Evolutionary conservation across 1,140 invertebrate species (phyloP), one percentile per base, ranked within the genome.

Genomic region (Drosophila athabasca): DNA sequence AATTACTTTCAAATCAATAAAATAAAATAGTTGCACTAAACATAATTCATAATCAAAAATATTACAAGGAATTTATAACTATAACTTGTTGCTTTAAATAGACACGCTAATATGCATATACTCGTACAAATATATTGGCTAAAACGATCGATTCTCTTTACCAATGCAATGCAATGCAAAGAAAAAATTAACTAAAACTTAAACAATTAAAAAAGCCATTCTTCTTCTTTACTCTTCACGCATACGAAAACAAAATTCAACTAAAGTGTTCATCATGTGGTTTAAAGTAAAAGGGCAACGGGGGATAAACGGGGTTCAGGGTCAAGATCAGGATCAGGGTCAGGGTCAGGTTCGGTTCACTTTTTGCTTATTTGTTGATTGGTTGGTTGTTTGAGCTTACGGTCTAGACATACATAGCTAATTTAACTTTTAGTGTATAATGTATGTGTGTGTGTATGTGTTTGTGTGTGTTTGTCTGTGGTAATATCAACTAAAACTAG

Each of bases 401-500:
- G 59, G 53, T 70, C 79, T 78, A 78, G 29, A 59, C 50, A 53
- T 77, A 79, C 17, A 19, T 26, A 64, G 51, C 57, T 78, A 69
- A 49, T 74, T 60, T 73, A 83, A 73, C 53, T 78, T 81, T 45
- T 60, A 80, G 65, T 65, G 59, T 65, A 35, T 66, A 79, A 70
- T 64, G 55, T 65, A 26, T 65, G 59, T 54, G 22, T 43, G 26
- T 48, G 39, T 52, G 46, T 60, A 13, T 58, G 41, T 49, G n/a
- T 29, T 43, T 59, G 13, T 22, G 29, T 46, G 22, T 50, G 31
- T 45, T 26, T 53, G 44, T 31, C 44, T 65, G 35, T 72, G 71
- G 69, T 73, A 82, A 85, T 85, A 84, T 84, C 70, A 85, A 71
- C 61, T 85, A 85, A 87, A 87, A 82, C 74, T 82, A 85, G 43